Conservation (phyloP, 2,888 invertebrate genomes). For the Muscina levida region DNA sequence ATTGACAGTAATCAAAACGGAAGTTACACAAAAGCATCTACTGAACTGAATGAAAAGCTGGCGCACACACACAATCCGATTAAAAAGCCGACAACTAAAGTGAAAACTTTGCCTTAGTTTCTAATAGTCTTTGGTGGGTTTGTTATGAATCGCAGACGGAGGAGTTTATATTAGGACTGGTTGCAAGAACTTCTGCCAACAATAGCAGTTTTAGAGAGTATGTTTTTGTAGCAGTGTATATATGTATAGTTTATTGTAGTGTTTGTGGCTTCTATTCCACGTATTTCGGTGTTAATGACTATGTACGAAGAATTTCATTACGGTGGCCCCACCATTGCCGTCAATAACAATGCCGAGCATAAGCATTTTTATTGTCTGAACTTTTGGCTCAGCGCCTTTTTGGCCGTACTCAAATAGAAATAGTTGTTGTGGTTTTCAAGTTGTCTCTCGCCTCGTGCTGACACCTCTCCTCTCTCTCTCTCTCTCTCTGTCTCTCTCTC, state of each 20-base stretch:
- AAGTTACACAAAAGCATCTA: slow-evolving; percentile 58
- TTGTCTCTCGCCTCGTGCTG: too few relatives aligned
- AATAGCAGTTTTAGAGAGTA: slow-evolving; percentile 22
- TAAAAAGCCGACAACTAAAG: slow-evolving; percentile 36
- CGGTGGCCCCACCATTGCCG: slow-evolving; percentile 26
- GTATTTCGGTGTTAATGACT: background rate
- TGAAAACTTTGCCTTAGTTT: slow-evolving; percentile 28
- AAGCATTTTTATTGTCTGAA: slow-evolving; percentile 50
- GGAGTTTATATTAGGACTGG: background rate
- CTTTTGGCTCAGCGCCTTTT: slow-evolving; percentile 54
- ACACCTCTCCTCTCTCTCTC: too few relatives aligned
- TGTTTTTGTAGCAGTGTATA: slow-evolving; percentile 9
- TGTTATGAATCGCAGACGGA: slow-evolving; percentile 22
- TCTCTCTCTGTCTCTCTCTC: too few relatives aligned
- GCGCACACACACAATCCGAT: too few relatives aligned
- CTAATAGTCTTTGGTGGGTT: slow-evolving; percentile 25
- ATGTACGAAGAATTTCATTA: slow-evolving; percentile 8
- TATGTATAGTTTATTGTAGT: too few relatives aligned
- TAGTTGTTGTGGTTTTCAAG: slow-evolving; percentile 43
- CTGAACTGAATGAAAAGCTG: slow-evolving; percentile 16
- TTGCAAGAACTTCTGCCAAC: slow-evolving; percentile 24
- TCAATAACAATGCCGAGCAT: slow-evolving; percentile 45
- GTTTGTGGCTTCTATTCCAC: background rate
- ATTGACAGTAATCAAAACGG: slow-evolving; percentile 66
- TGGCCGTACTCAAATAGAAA: slow-evolving; percentile 25